Evolutionary conservation across 2,113 vertebrate genomes (phyloP).

Genomic region (Athene noctua): DNA sequence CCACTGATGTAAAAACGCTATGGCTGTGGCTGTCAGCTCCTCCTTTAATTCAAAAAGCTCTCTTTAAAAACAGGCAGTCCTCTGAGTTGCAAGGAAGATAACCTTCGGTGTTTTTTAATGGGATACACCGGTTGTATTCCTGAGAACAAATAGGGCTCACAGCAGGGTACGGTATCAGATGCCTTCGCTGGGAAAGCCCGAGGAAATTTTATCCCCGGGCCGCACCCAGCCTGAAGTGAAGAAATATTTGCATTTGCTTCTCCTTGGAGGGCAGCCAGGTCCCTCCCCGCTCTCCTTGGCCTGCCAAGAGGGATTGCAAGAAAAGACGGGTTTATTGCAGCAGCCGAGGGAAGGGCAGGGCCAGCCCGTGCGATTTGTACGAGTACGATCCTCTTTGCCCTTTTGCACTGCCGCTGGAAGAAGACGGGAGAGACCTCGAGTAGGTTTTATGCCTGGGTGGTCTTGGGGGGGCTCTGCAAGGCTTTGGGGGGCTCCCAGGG

Average conservation of each 20-base stretch:
- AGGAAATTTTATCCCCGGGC: neutral
- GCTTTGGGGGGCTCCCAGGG: neutral
- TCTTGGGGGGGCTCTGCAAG: neutral
- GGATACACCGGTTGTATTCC: neutral
- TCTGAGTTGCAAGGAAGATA: neutral
- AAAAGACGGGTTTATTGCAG: neutral
- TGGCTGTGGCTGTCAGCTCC: neutral
- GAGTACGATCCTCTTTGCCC: neutral
- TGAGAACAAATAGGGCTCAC: neutral
- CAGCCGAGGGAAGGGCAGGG: neutral
- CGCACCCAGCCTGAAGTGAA: constrained; percentile 36
- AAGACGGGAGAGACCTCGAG: rapidly evolving
- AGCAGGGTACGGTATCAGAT: neutral
- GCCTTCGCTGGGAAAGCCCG: neutral
- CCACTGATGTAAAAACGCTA: neutral
- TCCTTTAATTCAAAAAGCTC: neutral
- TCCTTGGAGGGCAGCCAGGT: constrained; percentile 54
- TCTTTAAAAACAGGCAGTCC: neutral
- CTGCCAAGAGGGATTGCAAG: constrained; percentile 47
- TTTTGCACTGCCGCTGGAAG: neutral
- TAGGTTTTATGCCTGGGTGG: neutral
- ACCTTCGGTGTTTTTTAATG: neutral
- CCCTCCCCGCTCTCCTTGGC: neutral
- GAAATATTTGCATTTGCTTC: constrained; percentile 57
- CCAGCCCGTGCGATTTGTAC: rapidly evolving